Evolutionary conservation across 2,113 vertebrate genomes (phyloP).

Genomic region (Sigmodon hispidus): DNA sequence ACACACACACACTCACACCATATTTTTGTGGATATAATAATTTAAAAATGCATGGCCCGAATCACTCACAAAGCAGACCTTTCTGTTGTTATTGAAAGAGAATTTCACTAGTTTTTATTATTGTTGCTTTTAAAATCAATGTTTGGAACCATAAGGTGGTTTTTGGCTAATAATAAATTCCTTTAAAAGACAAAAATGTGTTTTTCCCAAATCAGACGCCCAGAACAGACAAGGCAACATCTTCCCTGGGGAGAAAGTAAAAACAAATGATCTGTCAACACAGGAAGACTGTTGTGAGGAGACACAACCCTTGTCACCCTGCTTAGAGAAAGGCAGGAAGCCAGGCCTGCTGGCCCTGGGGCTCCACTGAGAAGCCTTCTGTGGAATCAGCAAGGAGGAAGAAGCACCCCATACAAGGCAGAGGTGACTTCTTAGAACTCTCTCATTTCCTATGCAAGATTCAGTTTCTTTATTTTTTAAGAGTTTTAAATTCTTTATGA

Average conservation of each 20-base stretch:
- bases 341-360: conserved; percentile 78
- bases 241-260: conserved; percentile 68
- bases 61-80: not conserved
- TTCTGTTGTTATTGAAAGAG: not conserved
- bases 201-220: conserved; percentile 71
- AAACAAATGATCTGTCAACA: conserved; percentile 83
- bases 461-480: too few relatives aligned
- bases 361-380: conserved; percentile 72
- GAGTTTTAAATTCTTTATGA: too few relatives aligned
- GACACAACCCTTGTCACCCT: conserved; percentile 76
- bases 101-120: not conserved
- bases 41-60: not conserved
- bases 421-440: conserved; percentile 44
- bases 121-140: conserved; percentile 23
- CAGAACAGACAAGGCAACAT: conserved; percentile 70
- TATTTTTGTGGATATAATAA: conserved; percentile 6
- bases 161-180: conserved; percentile 72
- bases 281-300: conserved; percentile 81
- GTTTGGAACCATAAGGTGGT: conserved; percentile 22
- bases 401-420: conserved; percentile 46
- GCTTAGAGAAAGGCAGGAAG: conserved; percentile 84
- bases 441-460: not conserved
- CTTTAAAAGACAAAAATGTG: conserved; percentile 79
- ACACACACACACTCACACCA: not conserved
- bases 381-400: conserved; percentile 41